Conservation (phyloP, 2,797 vertebrate species). For the Acrossocheilus wenchowensis region DNA sequence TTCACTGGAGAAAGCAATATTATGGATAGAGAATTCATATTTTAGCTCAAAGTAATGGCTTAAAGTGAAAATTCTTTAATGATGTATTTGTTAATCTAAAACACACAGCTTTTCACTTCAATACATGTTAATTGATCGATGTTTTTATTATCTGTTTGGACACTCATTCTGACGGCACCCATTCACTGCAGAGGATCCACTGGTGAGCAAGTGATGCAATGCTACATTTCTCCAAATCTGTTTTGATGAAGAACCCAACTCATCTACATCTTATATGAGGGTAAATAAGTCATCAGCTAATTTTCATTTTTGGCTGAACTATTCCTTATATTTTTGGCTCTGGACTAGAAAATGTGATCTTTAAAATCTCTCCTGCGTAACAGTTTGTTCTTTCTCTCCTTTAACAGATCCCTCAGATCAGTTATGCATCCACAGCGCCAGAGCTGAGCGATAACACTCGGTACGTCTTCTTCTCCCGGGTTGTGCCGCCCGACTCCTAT, state of each 20-base stretch:
- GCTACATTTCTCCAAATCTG: background rate
- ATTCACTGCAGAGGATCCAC: background rate
- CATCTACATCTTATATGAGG: background rate
- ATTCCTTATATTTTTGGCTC: background rate
- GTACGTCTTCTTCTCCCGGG: conserved; percentile 96
- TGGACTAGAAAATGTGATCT: background rate
- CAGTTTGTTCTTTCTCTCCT: conserved; percentile 13
- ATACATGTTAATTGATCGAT: background rate
- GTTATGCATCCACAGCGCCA: conserved; percentile 96
- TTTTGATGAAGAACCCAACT: background rate
- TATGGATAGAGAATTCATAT: no score
- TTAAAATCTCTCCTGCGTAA: background rate
- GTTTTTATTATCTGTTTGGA: background rate
- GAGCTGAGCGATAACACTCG: conserved; percentile 95
- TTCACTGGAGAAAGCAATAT: no score
- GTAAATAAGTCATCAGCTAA: background rate
- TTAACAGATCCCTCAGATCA: conserved; percentile 95
- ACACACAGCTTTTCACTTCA: background rate
- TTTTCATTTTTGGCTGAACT: background rate
- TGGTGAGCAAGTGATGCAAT: background rate
- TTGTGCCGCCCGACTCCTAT: conserved; percentile 95
- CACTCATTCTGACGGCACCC: background rate
- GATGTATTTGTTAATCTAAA: background rate
- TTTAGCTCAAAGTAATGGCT: no score
- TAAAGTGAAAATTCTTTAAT: no score